A percentile compares a stretch with the other conserved stretches of the same genome.
phyloP scores from a whole-genome alignment of 2,113 vertebrate species.

The Speoplatyrhinus poulsoni region DNA sequence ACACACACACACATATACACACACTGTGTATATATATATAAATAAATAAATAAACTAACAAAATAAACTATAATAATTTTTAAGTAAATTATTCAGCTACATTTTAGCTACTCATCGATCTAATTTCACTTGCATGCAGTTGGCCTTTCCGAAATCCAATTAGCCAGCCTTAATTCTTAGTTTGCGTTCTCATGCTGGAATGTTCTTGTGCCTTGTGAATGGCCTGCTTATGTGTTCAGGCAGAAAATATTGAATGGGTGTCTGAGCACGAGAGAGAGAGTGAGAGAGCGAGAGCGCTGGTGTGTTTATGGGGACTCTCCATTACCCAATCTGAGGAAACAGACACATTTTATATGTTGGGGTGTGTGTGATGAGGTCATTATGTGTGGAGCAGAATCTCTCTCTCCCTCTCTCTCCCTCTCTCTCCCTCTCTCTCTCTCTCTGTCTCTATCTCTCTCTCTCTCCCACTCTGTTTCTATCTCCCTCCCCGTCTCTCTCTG shows the following conservation, averaged over 20 bases:
- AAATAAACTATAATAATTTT: no score
- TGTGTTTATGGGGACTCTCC: conserved; percentile 33
- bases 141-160: conserved; percentile 22
- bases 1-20: no score
- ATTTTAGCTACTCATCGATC: no score
- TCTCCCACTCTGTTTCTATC: no score
- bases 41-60: no score
- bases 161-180: conserved; percentile 13
- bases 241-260: conserved; percentile 37
- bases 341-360: conserved; percentile 54
- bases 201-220: conserved; percentile 21
- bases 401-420: conserved; percentile 32
- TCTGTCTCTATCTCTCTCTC: background rate
- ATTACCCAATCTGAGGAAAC: conserved; percentile 62
- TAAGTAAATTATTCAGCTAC: no score
- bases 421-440: conserved; percentile 21
- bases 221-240: conserved; percentile 16
- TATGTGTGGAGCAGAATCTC: conserved; percentile 49
- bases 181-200: conserved; percentile 9
- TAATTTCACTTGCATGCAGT: background rate
- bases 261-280: background rate
- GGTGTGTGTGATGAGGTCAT: conserved; percentile 67
- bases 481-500: conserved; percentile 17
- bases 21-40: no score
- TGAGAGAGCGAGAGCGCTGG: conserved; percentile 14